phyloP scores from a whole-genome alignment of 2,888 invertebrate species.

The Limnephilus marmoratus region DNA sequence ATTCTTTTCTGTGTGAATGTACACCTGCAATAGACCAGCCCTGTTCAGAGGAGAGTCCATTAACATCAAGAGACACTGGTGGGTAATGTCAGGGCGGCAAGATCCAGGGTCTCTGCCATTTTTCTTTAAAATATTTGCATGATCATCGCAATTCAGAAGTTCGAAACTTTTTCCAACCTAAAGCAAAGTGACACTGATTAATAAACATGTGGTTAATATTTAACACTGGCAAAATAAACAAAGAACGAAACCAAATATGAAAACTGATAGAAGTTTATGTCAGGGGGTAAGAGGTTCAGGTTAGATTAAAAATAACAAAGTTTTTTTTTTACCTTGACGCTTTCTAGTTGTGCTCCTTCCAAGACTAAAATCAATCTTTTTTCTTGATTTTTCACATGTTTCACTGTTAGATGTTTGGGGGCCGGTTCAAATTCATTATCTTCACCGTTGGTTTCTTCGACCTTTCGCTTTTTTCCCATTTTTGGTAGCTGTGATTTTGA shows the following conservation, averaged over 20 bases:
- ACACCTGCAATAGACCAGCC: constrained; percentile 97
- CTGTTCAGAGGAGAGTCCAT: constrained; percentile 98
- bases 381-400: constrained; percentile 88
- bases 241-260: background rate
- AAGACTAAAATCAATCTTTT: constrained; percentile 95
- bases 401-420: constrained; percentile 86
- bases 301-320: background rate
- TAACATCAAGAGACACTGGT: constrained; percentile 98
- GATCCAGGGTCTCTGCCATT: constrained; percentile 91
- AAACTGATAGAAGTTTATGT: background rate
- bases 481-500: constrained; percentile 21
- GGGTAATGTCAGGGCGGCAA: constrained; percentile 97
- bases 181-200: constrained; percentile 66
- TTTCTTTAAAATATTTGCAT: constrained; percentile 88
- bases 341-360: constrained; percentile 96
- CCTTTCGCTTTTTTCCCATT: constrained; percentile 76
- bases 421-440: constrained; percentile 88
- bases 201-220: background rate
- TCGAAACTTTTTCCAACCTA: constrained; percentile 93
- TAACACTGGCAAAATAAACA: background rate
- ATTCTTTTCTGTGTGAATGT: constrained; percentile 93
- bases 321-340: constrained; percentile 88
- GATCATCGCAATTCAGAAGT: constrained; percentile 96
- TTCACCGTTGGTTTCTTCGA: constrained; percentile 76
- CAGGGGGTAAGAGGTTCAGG: background rate